Evolutionary conservation across 2,888 invertebrate species (phyloP).

Genomic region (Andrena trimmerana): DNA sequence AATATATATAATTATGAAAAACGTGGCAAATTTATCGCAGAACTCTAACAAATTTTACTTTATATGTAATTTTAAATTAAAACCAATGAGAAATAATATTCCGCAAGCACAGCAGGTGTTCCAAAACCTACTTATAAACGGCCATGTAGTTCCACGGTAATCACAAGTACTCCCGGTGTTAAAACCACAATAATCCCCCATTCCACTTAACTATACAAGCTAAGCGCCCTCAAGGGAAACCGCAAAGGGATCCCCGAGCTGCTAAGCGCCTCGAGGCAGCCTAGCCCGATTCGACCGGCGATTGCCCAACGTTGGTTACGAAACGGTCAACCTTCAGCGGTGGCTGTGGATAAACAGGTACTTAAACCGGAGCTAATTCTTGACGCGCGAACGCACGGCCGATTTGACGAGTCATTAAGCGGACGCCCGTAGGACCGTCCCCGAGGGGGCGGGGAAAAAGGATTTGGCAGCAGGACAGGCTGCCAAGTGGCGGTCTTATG

Average conservation of each 20-base stretch:
- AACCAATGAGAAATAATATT: too few species aligned
- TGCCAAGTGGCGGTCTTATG: slow-evolving; percentile 50
- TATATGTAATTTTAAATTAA: too few species aligned
- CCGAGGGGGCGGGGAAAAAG: slow-evolving; percentile 17
- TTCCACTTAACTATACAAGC: too few species aligned
- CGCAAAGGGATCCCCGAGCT: background rate
- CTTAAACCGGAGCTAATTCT: slow-evolving; percentile 40
- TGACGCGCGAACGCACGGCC: slow-evolving; percentile 26
- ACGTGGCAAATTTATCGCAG: too few species aligned
- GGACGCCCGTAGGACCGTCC: slow-evolving; percentile 19
- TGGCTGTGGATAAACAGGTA: slow-evolving; percentile 22
- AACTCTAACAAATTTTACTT: too few species aligned
- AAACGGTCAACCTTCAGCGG: slow-evolving; percentile 22
- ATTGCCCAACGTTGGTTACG: slow-evolving; percentile 26
- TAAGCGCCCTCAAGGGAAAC: too few species aligned
- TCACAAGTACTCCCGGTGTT: too few species aligned
- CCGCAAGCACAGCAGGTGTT: too few species aligned
- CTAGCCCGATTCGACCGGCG: background rate
- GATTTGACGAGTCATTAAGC: slow-evolving; percentile 64
- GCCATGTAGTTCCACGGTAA: background rate
- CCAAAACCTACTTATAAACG: background rate
- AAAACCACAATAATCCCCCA: too few species aligned
- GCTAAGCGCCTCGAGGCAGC: background rate
- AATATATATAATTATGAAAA: too few species aligned
- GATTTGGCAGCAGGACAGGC: slow-evolving; percentile 54